These are phyloP conservation scores for Parapsyche elsis DNA, from an alignment of 1,140 invertebrate species.

Conservation along the genomic window DNA sequence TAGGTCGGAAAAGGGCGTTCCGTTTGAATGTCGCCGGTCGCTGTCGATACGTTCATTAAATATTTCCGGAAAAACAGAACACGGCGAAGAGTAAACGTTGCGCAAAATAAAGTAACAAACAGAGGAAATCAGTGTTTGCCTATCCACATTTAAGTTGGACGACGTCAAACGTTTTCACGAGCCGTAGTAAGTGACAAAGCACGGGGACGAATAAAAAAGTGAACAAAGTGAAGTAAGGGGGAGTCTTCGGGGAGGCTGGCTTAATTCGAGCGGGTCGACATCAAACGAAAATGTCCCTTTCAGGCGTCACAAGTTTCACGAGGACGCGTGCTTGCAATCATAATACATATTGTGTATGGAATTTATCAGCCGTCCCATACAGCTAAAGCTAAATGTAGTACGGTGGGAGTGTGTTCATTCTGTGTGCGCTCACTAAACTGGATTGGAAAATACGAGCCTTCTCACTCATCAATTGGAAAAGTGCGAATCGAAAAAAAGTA, in stretches of 20 bases:
- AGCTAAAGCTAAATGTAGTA: too few relatives aligned
- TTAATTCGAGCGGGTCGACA: neutral
- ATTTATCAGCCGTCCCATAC: neutral
- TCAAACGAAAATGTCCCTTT: constrained; percentile 2
- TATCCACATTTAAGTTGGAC: constrained; percentile 24
- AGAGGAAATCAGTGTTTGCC: constrained; percentile 26
- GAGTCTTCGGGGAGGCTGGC: neutral
- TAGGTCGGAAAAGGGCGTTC: neutral
- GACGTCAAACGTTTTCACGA: constrained; percentile 20
- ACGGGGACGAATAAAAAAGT: neutral
- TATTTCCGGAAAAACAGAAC: constrained; percentile 10
- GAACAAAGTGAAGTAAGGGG: neutral
- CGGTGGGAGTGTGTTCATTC: too few relatives aligned
- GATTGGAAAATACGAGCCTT: too few relatives aligned
- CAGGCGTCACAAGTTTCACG: neutral
- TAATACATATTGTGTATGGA: constrained; percentile 1
- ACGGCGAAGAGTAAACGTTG: neutral
- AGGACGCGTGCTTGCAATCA: neutral
- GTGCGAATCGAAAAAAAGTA: too few relatives aligned
- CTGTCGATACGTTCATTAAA: constrained; percentile 19
- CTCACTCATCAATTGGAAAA: too few relatives aligned
- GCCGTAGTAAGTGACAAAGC: constrained; percentile 19
- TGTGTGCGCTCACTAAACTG: too few relatives aligned
- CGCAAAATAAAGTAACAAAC: constrained; percentile 13
- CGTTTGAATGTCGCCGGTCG: neutral